A percentile compares a stretch with the other conserved stretches of the same genome.
Conservation (phyloP, 1,140 invertebrate genomes). For the Mamestra configurata region DNA sequence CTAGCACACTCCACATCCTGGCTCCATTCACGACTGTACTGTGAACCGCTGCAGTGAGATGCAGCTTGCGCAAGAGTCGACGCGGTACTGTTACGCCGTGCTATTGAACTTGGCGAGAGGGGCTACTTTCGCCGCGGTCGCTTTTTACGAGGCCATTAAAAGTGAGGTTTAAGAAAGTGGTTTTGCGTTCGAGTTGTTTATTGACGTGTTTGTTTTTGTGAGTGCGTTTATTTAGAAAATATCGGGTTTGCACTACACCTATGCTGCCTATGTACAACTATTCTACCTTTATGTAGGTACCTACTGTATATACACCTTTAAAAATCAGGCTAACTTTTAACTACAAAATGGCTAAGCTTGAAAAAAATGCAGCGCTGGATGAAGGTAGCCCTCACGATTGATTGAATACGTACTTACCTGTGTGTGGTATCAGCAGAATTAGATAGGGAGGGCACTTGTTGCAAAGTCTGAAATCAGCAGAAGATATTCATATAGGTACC, state of each 20-base stretch:
- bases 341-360: too few species aligned
- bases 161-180: conserved; percentile 38
- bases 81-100: conserved; percentile 78
- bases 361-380: too few species aligned
- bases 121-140: conserved; percentile 80
- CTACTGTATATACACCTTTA: too few species aligned
- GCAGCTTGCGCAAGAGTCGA: conserved; percentile 54
- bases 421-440: too few species aligned
- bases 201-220: neutral
- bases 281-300: too few species aligned
- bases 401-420: too few species aligned
- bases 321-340: too few species aligned
- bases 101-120: conserved; percentile 83
- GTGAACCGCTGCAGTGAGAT: conserved; percentile 26
- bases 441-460: too few species aligned
- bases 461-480: neutral
- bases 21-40: conserved; percentile 55
- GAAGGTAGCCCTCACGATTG: too few species aligned
- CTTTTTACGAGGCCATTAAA: conserved; percentile 67
- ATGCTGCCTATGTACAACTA: too few species aligned
- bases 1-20: conserved; percentile 68
- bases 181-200: neutral
- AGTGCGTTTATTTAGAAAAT: neutral
- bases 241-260: too few species aligned
- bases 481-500: too few species aligned